Conservation (phyloP, 2,888 invertebrate genomes). For the Mythimna pallens region DNA sequence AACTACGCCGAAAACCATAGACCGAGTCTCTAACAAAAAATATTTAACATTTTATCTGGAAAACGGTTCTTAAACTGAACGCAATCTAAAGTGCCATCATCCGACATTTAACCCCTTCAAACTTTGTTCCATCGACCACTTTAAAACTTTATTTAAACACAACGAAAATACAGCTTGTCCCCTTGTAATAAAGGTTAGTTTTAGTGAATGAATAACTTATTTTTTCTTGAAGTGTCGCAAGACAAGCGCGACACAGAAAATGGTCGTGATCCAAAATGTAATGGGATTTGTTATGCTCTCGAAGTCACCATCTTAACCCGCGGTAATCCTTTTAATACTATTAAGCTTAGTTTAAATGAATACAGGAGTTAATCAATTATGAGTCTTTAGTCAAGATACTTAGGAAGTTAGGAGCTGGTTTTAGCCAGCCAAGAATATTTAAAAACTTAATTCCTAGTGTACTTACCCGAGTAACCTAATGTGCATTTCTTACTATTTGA, state of each 20-base stretch:
- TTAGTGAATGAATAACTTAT: neutral
- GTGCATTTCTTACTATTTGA: no score
- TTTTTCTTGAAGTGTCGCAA: conserved; percentile 22
- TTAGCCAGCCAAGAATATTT: no score
- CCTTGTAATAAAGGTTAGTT: neutral
- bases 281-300: conserved; percentile 59
- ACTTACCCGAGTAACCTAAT: no score
- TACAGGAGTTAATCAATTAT: conserved; percentile 43
- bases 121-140: conserved; percentile 32
- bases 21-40: conserved; percentile 28
- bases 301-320: conserved; percentile 41
- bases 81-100: conserved; percentile 58
- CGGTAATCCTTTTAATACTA: conserved; percentile 49
- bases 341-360: conserved; percentile 43
- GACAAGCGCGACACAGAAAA: conserved; percentile 25
- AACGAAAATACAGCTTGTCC: conserved; percentile 22
- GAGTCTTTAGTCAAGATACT: neutral
- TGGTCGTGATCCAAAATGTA: conserved; percentile 47
- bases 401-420: no score
- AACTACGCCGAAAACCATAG: conserved; percentile 2
- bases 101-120: conserved; percentile 60
- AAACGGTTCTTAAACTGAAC: conserved; percentile 39
- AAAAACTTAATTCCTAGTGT: no score
- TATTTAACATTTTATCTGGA: conserved; percentile 34
- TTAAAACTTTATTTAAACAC: neutral